A percentile compares a stretch with the other conserved stretches of the same genome.
Evolutionary conservation across 2,888 invertebrate genomes (phyloP).

Genomic region (Phania funesta): DNA sequence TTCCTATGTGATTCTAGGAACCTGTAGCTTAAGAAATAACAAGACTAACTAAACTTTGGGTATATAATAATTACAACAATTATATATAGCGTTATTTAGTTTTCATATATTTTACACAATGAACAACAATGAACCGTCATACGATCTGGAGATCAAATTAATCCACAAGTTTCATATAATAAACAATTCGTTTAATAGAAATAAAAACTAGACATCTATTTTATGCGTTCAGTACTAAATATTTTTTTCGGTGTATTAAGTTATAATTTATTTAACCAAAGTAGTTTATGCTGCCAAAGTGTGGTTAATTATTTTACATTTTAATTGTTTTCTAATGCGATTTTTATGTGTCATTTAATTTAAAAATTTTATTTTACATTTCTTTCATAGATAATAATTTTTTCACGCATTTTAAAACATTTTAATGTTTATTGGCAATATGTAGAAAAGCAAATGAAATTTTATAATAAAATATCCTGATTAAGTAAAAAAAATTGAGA

Average conservation of each 20-base stretch:
- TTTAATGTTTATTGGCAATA: neutral
- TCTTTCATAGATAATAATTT: neutral
- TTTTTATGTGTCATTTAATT: constrained; percentile 46
- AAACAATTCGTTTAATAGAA: no score
- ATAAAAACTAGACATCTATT: no score
- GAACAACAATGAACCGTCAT: no score
- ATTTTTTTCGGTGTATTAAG: neutral
- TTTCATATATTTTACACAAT: no score
- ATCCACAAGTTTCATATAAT: no score
- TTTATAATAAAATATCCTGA: neutral
- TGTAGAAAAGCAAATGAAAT: neutral
- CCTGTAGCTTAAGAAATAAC: no score
- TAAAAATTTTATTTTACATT: constrained; percentile 14
- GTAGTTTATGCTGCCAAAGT: constrained; percentile 15
- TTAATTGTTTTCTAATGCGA: constrained; percentile 46
- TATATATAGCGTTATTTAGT: no score
- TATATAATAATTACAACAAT: no score
- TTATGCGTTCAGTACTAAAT: no score
- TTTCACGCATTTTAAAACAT: neutral
- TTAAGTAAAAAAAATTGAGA: neutral
- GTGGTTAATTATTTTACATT: constrained; percentile 17
- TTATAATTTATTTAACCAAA: neutral
- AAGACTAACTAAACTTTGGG: no score
- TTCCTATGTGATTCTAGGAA: no score
- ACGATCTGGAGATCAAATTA: no score